These are phyloP conservation scores for Pterobdella sp. DNA, from an alignment of 2,888 invertebrate genomes.

Conservation along the genomic window DNA sequence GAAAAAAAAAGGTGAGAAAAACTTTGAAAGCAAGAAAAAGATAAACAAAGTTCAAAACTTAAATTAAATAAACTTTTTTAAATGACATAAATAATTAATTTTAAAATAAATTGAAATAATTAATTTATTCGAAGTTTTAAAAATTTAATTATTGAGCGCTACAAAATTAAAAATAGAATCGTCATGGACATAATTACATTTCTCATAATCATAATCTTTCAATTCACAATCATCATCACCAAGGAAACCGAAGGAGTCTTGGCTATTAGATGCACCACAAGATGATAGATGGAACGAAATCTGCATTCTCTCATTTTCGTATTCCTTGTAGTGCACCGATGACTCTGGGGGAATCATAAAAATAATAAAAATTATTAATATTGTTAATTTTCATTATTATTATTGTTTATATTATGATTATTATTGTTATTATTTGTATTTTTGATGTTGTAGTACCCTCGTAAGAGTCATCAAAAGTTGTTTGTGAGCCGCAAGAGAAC, in stretches of 20 bases:
- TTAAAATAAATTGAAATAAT: no score
- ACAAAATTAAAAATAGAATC: background rate
- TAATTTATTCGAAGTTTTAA: no score
- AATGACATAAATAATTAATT: no score
- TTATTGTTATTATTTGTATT: background rate
- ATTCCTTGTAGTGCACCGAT: slow-evolving; percentile 1
- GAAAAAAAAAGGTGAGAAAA: no score
- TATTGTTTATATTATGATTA: no score
- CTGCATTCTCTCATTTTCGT: background rate
- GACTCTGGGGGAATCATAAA: background rate
- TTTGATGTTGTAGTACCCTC: background rate
- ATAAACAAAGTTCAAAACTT: no score
- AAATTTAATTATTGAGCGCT: no score
- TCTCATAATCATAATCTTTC: background rate
- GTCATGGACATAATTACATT: background rate
- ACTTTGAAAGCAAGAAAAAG: no score
- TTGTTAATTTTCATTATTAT: no score
- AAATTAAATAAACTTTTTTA: no score
- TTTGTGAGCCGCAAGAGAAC: background rate
- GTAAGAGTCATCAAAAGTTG: slow-evolving; percentile 5
- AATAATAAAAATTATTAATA: no score
- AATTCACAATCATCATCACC: background rate
- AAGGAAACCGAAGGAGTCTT: slow-evolving; percentile 4
- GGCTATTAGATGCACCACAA: background rate
- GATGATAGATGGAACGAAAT: background rate